Percentiles rank a stretch among this genome's conserved stretches.
phyloP scores from a whole-genome alignment of 2,888 invertebrate genomes.

The Troides aeacus region DNA sequence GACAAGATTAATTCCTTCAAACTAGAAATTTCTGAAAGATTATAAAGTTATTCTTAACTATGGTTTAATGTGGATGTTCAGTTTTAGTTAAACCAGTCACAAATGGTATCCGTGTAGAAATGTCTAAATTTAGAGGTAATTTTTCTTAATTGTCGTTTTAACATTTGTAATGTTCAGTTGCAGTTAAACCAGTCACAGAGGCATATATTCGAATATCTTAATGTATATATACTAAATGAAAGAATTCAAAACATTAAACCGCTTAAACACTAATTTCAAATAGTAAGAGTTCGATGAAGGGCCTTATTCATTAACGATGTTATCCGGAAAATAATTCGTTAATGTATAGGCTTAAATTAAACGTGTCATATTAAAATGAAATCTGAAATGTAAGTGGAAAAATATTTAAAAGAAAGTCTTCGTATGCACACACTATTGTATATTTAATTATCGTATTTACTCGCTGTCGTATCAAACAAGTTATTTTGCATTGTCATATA shows the following conservation, averaged over 20 bases:
- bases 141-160: no score
- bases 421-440: constrained; percentile 23
- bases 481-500: neutral
- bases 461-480: neutral
- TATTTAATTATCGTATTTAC: neutral
- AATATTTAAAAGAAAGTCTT: constrained; percentile 5
- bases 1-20: no score
- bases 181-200: neutral
- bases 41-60: no score
- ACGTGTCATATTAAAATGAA: constrained; percentile 30
- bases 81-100: no score
- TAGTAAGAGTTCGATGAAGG: constrained; percentile 29
- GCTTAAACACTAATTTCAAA: constrained; percentile 37
- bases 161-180: no score
- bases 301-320: constrained; percentile 30
- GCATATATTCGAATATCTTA: constrained; percentile 24
- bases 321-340: constrained; percentile 26
- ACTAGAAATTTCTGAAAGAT: no score
- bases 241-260: constrained; percentile 40
- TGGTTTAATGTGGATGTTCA: no score
- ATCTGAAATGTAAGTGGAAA: constrained; percentile 29
- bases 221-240: constrained; percentile 37
- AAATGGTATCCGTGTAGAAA: no score
- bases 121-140: no score
- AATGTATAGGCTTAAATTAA: constrained; percentile 30